Evolutionary conservation across 2,888 invertebrate genomes (phyloP).

Genomic region (Agriopis aurantiaria): DNA sequence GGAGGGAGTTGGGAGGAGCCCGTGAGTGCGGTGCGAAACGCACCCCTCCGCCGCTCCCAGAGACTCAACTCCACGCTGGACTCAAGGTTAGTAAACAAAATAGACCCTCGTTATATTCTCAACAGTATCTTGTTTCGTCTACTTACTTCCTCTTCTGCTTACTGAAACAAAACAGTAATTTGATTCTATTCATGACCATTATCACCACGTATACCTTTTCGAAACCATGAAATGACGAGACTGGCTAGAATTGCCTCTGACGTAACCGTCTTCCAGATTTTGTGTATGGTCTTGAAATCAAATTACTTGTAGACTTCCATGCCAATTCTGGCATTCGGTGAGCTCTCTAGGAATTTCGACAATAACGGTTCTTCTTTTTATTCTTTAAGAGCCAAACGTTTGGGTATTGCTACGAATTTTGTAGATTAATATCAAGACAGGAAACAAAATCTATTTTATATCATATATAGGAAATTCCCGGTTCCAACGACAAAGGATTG

Average conservation of each 20-base stretch:
- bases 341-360: no score
- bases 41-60: slow-evolving; percentile 81
- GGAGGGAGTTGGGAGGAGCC: slow-evolving; percentile 93
- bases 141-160: background rate
- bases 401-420: no score
- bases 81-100: slow-evolving; percentile 65
- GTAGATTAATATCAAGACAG: no score
- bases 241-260: no score
- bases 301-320: no score
- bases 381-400: no score
- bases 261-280: no score
- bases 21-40: slow-evolving; percentile 81
- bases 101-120: background rate
- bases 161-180: no score
- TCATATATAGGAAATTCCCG: background rate
- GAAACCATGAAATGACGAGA: background rate
- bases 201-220: background rate
- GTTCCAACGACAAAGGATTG: slow-evolving; percentile 10
- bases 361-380: no score
- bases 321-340: no score
- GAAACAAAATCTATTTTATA: background rate
- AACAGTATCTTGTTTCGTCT: background rate
- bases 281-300: no score
- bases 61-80: slow-evolving; percentile 84
- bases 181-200: background rate